Evolutionary conservation across 2,113 vertebrate genomes (phyloP).

Genomic region (Ascaphus truei): DNA sequence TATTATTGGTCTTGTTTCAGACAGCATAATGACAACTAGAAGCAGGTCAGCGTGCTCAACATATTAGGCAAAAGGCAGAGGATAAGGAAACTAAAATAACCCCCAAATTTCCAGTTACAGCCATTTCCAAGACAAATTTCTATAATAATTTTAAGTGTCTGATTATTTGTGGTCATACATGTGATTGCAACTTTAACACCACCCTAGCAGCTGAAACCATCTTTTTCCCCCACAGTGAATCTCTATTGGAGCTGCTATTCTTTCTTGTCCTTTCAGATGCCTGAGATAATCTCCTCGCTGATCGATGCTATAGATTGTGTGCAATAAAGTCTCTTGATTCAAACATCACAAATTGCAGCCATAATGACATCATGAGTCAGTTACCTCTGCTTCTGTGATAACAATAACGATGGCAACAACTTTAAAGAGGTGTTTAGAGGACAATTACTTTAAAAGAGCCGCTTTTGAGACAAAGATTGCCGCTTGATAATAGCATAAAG

Average conservation of each 20-base stretch:
- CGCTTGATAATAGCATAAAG: too few species aligned
- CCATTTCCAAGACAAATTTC: background rate
- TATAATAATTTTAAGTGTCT: background rate
- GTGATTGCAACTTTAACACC: background rate
- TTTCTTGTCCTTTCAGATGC: background rate
- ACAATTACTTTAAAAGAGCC: background rate
- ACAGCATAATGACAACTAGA: too few species aligned
- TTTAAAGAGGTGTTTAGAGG: background rate
- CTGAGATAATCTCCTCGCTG: background rate
- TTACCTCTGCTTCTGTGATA: background rate
- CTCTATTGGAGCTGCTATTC: background rate
- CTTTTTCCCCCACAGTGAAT: too few species aligned
- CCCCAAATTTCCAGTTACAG: background rate
- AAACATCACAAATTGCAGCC: background rate
- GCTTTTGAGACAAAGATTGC: background rate
- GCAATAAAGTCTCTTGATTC: background rate
- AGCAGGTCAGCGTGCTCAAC: too few species aligned
- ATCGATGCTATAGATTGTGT: background rate
- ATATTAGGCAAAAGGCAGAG: background rate
- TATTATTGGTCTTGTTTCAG: too few species aligned
- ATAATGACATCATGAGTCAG: background rate
- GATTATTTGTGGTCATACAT: too few species aligned
- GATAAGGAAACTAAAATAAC: background rate
- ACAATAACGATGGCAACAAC: background rate
- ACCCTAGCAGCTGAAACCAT: background rate